These are phyloP conservation scores for Heliopora coerulea DNA, from an alignment of 92 coral and sea anemone genomes.

Conservation along the genomic window DNA sequence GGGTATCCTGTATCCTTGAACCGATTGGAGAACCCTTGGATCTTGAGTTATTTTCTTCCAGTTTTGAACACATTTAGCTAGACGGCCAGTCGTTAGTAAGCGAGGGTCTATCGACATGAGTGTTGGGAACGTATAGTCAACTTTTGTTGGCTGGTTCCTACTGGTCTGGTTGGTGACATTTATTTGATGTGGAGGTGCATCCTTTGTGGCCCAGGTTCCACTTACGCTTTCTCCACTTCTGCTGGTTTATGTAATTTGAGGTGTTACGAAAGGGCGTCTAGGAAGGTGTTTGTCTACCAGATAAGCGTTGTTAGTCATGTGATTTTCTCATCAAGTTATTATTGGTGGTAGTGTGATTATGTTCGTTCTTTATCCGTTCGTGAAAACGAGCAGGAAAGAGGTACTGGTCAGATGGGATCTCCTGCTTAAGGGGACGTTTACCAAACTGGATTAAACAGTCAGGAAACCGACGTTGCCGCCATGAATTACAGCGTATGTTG, in stretches of 20 bases:
- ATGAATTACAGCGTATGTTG: background rate
- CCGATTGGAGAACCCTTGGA: conserved; percentile 47
- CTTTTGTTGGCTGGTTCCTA: background rate
- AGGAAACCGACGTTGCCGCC: conserved; percentile 46
- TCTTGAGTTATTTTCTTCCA: conserved; percentile 29
- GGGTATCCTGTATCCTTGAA: conserved; percentile 61
- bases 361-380: conserved; percentile 57
- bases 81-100: background rate
- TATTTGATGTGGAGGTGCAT: background rate
- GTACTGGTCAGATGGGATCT: conserved; percentile 20
- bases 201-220: background rate
- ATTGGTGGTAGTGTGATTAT: conserved; percentile 51
- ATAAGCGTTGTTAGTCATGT: conserved; percentile 8
- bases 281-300: no score
- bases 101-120: background rate
- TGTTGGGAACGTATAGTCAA: conserved; percentile 12
- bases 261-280: background rate
- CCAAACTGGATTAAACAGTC: conserved; percentile 22
- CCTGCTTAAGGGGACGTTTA: conserved; percentile 33
- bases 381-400: conserved; percentile 53
- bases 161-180: background rate
- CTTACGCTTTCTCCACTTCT: conserved; percentile 1
- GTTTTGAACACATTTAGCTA: conserved; percentile 1
- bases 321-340: conserved; percentile 51
- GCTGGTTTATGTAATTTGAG: background rate